Conservation (phyloP, 2,797 vertebrate species). For the Buphagus erythrorhynchus region DNA sequence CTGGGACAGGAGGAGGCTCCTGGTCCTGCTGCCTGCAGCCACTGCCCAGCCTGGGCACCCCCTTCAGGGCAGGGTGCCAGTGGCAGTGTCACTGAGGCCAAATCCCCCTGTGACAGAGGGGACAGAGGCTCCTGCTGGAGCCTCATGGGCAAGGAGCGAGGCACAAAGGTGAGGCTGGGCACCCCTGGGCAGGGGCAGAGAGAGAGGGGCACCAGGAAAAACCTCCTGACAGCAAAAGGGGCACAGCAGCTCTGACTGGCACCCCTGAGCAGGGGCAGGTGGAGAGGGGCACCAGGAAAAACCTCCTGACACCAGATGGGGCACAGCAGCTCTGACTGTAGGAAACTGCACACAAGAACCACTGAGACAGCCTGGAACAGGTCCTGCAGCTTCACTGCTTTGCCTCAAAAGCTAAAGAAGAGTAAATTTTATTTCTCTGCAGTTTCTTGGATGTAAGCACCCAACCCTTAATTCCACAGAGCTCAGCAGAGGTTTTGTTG, state of each 20-base stretch:
- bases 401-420: neutral
- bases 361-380: neutral
- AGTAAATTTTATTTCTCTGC: neutral
- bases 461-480: neutral
- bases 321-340: neutral
- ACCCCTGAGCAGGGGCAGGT: neutral
- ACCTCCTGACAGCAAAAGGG: neutral
- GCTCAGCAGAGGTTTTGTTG: neutral
- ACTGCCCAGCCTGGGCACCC: neutral
- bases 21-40: neutral
- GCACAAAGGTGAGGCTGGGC: neutral
- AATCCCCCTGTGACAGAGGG: neutral
- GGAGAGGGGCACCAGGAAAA: neutral
- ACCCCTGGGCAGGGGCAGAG: neutral
- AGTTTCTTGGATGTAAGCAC: neutral
- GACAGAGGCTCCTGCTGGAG: neutral
- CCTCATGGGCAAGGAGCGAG: neutral
- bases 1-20: neutral
- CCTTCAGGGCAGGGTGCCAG: neutral
- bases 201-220: neutral
- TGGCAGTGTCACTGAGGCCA: neutral
- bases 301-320: neutral
- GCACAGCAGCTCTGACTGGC: neutral
- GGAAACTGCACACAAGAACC: neutral
- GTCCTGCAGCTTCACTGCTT: neutral